Percentiles rank a stretch among this genome's conserved stretches.
phyloP scores from a whole-genome alignment of 2,888 invertebrate genomes.

The Meandrusa payeni region DNA sequence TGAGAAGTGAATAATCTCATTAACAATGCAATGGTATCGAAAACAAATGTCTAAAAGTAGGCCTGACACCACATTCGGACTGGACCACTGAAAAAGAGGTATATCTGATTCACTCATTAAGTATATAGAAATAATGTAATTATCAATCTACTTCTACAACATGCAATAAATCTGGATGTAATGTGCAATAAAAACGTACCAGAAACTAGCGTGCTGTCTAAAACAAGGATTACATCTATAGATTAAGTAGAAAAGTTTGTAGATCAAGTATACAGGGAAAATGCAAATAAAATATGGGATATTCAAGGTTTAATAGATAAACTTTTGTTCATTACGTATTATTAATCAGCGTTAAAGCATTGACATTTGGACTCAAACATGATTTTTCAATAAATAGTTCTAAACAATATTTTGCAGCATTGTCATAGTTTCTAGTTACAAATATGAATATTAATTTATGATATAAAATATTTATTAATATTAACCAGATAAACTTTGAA shows the following conservation, averaged over 20 bases:
- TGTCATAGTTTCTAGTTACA: conserved; percentile 52
- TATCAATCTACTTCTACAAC: conserved; percentile 26
- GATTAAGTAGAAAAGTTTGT: conserved; percentile 2
- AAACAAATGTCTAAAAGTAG: conserved; percentile 66
- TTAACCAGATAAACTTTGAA: conserved; percentile 76
- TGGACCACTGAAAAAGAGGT: conserved; percentile 79
- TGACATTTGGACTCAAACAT: conserved; percentile 65
- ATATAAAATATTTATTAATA: conserved; percentile 72
- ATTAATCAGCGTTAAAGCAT: conserved; percentile 43
- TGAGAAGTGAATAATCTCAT: conserved; percentile 1
- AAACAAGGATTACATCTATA: conserved; percentile 6
- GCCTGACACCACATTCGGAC: conserved; percentile 59
- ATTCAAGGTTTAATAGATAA: neutral
- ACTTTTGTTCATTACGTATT: no score
- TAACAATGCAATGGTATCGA: conserved; percentile 53
- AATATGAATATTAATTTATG: conserved; percentile 47
- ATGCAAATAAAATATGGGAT: neutral
- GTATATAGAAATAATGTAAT: conserved; percentile 39
- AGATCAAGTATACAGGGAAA: neutral
- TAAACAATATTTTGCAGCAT: conserved; percentile 55
- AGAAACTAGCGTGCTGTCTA: conserved; percentile 19
- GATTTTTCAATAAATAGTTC: conserved; percentile 49
- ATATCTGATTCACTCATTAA: conserved; percentile 60
- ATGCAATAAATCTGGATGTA: conserved; percentile 20
- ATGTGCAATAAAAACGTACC: conserved; percentile 13